phyloP scores from a whole-genome alignment of 2,888 invertebrate species.

The Drosophila siamana region DNA sequence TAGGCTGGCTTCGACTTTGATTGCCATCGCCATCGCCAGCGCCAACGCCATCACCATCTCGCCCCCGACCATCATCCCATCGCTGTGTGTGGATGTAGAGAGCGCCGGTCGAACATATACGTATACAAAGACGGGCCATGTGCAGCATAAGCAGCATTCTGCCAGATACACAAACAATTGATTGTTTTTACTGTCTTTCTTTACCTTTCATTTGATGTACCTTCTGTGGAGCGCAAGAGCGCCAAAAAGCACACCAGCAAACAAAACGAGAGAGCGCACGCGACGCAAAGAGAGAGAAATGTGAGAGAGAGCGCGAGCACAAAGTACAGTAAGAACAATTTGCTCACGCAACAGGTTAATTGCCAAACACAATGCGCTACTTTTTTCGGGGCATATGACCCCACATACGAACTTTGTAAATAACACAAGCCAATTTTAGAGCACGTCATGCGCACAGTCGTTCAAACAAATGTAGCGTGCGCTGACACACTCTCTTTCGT shows the following conservation, averaged over 20 bases:
- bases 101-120: constrained; percentile 15
- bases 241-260: constrained; percentile 22
- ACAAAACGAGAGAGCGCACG: constrained; percentile 15
- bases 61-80: neutral
- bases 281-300: constrained; percentile 3
- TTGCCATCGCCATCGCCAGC: constrained; percentile 28
- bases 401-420: constrained; percentile 17
- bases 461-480: constrained; percentile 16
- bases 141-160: constrained; percentile 70
- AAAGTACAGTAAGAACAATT: constrained; percentile 16
- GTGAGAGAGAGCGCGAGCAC: constrained; percentile 18
- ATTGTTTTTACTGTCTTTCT: constrained; percentile 37
- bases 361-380: constrained; percentile 41
- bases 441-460: constrained; percentile 59
- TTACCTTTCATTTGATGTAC: constrained; percentile 40
- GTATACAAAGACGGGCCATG: constrained; percentile 12
- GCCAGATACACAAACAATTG: constrained; percentile 61
- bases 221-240: constrained; percentile 27
- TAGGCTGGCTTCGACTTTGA: constrained; percentile 41
- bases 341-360: constrained; percentile 74
- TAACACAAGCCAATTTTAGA: constrained; percentile 3
- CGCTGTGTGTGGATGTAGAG: constrained; percentile 10
- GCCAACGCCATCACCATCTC: constrained; percentile 1
- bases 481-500: constrained; percentile 4
- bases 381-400: constrained; percentile 30